Evolutionary conservation across 2,888 invertebrate species (phyloP), one percentile per base, ranked within the genome.

Genomic region (Oxytorus armatus): DNA sequence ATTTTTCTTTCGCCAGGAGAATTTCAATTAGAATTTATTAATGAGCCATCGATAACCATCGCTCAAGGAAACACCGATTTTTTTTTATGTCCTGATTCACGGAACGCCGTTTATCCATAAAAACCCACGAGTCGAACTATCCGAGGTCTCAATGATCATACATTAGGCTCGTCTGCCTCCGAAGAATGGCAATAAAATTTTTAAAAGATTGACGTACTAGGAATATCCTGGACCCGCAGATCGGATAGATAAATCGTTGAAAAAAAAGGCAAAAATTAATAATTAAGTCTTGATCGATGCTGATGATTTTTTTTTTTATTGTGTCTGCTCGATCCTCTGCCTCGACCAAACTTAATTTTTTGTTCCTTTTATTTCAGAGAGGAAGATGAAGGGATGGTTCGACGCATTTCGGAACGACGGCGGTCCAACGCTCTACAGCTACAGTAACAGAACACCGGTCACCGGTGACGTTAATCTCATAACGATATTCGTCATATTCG

Each of bases 361-460:
- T 36, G 23, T 73, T 77, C 44, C 7, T 49, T 44, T 74, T 55
- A 11, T 36, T 82, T 11, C 68, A 85, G 86, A 79, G 75, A 73
- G 39, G 92, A 95, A 93, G 93, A 97, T 97, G 97, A 96, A 95
- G 95, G 98, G 98, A 93, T 98, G 98, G 98, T 98, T 98, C 93
- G 98, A 98, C 93, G 98, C 98, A 85, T 99, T 98, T 94, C 96
- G 99, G 92, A 96, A 96, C 93, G 97, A 98, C 94, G 98, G 98
- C 92, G 98, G 98, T 87, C 99, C 99, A 86, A 98, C 98, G 88
- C 95, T 98, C 85, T 99, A 99, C 93, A 96, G 96, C 90, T 97
- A 97, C 93, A 96, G 96, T 92, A 98, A 98, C 93, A 95, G 98
- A 88, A 99, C 98, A 44, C 96, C 99, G 36, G 99, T 98, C 88